phyloP scores from a whole-genome alignment of 2,888 invertebrate genomes.

The Pyrrhia umbra region DNA sequence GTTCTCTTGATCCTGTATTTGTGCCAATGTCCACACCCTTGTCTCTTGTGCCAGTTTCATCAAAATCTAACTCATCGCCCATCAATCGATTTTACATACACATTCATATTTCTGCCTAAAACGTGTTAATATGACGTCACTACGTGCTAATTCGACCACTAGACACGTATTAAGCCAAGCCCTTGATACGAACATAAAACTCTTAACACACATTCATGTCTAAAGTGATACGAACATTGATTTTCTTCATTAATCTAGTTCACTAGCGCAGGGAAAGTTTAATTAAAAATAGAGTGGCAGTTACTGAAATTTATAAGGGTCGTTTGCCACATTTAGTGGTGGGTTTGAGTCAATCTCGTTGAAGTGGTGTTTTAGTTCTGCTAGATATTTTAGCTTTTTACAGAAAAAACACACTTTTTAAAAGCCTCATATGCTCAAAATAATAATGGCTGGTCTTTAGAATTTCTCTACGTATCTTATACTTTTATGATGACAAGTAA shows the following conservation, averaged over 20 bases:
- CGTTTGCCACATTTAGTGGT: background rate
- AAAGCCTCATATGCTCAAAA: no score
- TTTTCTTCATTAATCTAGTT: constrained; percentile 43
- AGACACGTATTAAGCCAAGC: constrained; percentile 5
- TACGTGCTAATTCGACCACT: background rate
- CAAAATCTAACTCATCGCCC: no score
- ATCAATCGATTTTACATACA: background rate
- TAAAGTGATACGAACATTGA: constrained; percentile 22
- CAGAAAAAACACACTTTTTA: no score
- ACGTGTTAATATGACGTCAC: constrained; percentile 21
- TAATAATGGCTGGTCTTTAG: no score
- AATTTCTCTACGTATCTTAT: no score
- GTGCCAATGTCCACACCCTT: no score
- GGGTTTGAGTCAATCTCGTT: constrained; percentile 5
- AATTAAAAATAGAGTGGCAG: constrained; percentile 43
- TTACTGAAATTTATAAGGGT: constrained; percentile 40
- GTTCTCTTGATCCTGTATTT: no score
- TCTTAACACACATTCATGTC: constrained; percentile 22
- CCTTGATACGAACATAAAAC: constrained; percentile 26
- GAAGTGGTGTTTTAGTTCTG: background rate
- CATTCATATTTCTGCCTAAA: background rate
- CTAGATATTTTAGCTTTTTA: no score
- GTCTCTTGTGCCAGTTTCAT: no score
- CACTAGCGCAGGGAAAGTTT: constrained; percentile 17
- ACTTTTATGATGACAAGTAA: no score